Evolutionary conservation across 1,140 invertebrate genomes (phyloP).

Genomic region (Drosophila nigromelanica): DNA sequence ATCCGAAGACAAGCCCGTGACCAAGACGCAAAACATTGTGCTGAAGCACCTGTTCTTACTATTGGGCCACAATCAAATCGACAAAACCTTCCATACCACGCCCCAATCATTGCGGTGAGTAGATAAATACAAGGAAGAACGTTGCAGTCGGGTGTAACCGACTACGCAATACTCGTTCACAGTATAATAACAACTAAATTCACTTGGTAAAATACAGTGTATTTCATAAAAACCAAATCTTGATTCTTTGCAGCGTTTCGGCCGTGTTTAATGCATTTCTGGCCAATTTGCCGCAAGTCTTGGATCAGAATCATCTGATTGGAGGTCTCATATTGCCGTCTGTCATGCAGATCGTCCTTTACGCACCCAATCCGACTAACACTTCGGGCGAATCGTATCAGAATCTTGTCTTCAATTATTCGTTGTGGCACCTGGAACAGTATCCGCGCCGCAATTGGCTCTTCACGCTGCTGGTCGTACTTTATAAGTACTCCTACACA

Average conservation of each 20-base stretch:
- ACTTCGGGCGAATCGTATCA: conserved; percentile 82
- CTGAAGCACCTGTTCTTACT: conserved; percentile 96
- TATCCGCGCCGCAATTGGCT: conserved; percentile 96
- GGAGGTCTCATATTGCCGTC: conserved; percentile 94
- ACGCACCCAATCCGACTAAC: conserved; percentile 89
- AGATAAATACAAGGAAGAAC: neutral
- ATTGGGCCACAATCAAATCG: conserved; percentile 96
- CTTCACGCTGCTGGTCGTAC: conserved; percentile 94
- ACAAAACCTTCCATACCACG: conserved; percentile 95
- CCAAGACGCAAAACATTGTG: conserved; percentile 93
- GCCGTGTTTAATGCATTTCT: conserved; percentile 98
- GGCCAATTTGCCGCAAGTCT: conserved; percentile 94
- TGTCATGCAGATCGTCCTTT: conserved; percentile 93
- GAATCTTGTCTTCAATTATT: conserved; percentile 87
- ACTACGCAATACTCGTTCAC: no score
- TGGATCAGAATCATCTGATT: conserved; percentile 97
- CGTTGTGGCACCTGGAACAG: conserved; percentile 94
- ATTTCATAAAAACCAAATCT: neutral
- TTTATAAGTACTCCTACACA: conserved; percentile 99
- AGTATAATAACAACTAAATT: no score
- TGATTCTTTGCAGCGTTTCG: conserved; percentile 86
- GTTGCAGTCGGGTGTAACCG: no score
- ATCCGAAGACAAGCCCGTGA: conserved; percentile 92
- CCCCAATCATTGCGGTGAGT: conserved; percentile 92
- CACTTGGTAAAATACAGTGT: no score